Evolutionary conservation across 2,797 vertebrate genomes (phyloP), one percentile per base, ranked within the genome.

Genomic region (Cirrhinus mrigala): DNA sequence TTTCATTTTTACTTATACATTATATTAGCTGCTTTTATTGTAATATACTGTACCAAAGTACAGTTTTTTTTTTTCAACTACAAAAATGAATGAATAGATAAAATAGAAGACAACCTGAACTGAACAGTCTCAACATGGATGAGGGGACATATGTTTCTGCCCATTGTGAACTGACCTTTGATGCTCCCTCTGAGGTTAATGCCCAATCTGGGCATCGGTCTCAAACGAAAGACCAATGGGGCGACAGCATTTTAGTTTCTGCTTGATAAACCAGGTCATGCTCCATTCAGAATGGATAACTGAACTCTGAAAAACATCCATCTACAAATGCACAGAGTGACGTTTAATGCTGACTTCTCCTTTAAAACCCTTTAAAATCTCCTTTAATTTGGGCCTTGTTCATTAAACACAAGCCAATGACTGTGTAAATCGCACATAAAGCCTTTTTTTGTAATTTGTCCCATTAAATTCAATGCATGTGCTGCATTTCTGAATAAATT

Each of bases 201-300:
- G 83, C 88, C 90, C 89, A 75, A 85, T 90, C 84, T 89, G 92
- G 90, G 86, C 89, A 92, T 94, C 89, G 88, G 88, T 92, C 93
- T 92, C 86, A 40, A 84, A 91, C 88, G 88, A 91, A 89, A 91
- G 87, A 92, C 92, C 93, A 94, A 92, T 94, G 90, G 93, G 91
- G 93, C 90, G 87, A 93, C 89, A 89, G 91, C 91, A 93, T 94
- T 94, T 91, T 87, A 94, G 68, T 94, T 95, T 93, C 91, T 93
- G 92, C 92, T 91, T 94, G 92, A 94, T 91, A 93, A 94, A 94
- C 88, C 91, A 91, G 89, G 92, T 92, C 89, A 87, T 91, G 24
- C 78, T 81, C 50, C 54, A 27, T 76, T 71, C 50, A 70, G 56
- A 40, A 66, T 69, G 82, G 48, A 85, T 82, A 62, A 82, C 46